These are phyloP conservation scores for Melieria omissa DNA, from an alignment of 2,888 invertebrate genomes.

Conservation along the genomic window DNA sequence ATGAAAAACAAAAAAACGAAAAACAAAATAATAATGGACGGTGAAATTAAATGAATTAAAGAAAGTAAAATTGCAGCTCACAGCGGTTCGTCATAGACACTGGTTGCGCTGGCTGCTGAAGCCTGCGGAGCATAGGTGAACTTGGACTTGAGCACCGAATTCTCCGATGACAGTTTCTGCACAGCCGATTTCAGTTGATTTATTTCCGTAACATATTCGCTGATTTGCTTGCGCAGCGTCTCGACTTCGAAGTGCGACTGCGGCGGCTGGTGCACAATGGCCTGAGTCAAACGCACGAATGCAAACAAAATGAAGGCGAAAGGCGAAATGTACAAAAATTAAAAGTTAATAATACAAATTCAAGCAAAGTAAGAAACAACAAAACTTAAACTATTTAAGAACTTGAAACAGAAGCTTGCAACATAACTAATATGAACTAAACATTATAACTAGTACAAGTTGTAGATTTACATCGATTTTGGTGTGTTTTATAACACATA, in stretches of 20 bases:
- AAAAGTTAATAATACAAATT: constrained; percentile 30
- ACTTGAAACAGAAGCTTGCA: too few relatives aligned
- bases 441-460: too few relatives aligned
- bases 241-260: constrained; percentile 55
- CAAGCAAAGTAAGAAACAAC: background rate
- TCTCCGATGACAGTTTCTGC: constrained; percentile 82
- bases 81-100: constrained; percentile 65
- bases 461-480: too few relatives aligned
- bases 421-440: too few relatives aligned
- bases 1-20: constrained; percentile 36
- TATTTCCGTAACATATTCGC: constrained; percentile 64
- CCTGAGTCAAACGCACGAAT: constrained; percentile 47
- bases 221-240: constrained; percentile 63
- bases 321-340: constrained; percentile 39
- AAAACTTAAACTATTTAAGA: too few relatives aligned
- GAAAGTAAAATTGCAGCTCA: constrained; percentile 52
- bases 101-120: constrained; percentile 51
- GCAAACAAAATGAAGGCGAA: constrained; percentile 40
- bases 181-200: constrained; percentile 71
- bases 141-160: constrained; percentile 77
- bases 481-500: too few relatives aligned
- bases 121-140: constrained; percentile 52
- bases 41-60: constrained; percentile 36
- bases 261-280: constrained; percentile 57
- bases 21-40: constrained; percentile 21